phyloP scores from a whole-genome alignment of 2,113 vertebrate species.

The Strix aluco region DNA sequence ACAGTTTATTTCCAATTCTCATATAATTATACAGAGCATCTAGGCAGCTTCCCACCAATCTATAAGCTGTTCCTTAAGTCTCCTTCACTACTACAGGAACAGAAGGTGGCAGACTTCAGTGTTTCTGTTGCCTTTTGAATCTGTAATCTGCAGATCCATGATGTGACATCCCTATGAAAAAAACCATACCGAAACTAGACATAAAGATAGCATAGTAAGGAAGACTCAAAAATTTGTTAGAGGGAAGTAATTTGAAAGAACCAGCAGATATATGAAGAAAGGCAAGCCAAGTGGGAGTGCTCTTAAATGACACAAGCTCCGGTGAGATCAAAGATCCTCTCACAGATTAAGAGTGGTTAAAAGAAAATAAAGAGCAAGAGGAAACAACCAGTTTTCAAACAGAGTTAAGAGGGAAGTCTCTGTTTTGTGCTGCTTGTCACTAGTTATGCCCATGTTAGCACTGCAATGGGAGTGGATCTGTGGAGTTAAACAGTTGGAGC shows the following conservation, averaged over 20 bases:
- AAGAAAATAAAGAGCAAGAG: not conserved
- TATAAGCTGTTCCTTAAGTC: not conserved
- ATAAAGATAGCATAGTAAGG: not conserved
- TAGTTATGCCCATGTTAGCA: not conserved
- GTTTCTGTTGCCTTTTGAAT: not conserved
- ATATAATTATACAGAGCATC: not conserved
- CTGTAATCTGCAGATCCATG: not conserved
- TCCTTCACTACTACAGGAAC: not conserved
- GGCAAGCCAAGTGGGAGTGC: not conserved
- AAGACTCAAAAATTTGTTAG: not conserved
- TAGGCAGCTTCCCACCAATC: not conserved
- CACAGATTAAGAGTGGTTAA: not conserved
- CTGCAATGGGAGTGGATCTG: not conserved
- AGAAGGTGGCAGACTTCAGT: not conserved
- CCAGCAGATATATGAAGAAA: not conserved
- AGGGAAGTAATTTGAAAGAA: not conserved
- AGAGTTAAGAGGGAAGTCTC: not conserved
- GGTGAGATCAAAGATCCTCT: not conserved
- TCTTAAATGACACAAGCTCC: not conserved
- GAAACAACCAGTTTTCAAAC: not conserved
- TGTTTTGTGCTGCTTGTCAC: not conserved
- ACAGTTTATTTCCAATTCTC: not conserved
- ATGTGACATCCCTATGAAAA: not conserved
- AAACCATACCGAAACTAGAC: not conserved
- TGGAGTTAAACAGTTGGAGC: not conserved